These are phyloP conservation scores for Picus viridis DNA, from an alignment of 2,797 vertebrate genomes.

Conservation along the genomic window DNA sequence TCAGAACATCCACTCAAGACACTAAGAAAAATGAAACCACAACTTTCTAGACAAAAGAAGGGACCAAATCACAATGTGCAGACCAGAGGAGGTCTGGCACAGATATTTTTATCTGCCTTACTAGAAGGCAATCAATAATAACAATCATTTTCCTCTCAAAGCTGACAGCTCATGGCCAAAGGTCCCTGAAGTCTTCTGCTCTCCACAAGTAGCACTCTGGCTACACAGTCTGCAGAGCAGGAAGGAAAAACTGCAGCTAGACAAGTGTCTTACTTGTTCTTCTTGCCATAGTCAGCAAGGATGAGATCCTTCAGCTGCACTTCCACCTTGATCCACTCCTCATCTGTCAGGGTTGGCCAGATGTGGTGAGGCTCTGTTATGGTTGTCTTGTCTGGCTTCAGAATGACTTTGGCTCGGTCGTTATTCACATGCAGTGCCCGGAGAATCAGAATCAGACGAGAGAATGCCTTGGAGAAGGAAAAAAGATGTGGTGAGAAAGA, in stretches of 20 bases:
- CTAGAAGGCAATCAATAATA: neutral
- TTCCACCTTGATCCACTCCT: constrained; percentile 99
- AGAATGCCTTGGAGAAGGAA: constrained; percentile 87
- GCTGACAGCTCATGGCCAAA: neutral
- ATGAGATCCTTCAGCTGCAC: constrained; percentile 99
- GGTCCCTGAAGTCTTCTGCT: neutral
- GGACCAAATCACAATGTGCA: neutral
- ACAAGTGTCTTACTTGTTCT: constrained; percentile 92
- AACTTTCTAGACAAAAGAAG: neutral
- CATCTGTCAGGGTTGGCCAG: constrained; percentile 98
- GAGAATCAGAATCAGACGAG: constrained; percentile 96
- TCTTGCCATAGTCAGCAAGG: constrained; percentile 98
- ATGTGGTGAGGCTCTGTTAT: constrained; percentile 99
- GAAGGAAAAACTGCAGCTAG: neutral
- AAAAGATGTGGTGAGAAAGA: neutral
- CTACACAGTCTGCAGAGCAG: neutral
- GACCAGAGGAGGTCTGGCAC: neutral
- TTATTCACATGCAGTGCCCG: constrained; percentile 97
- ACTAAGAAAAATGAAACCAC: neutral
- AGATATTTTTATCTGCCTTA: neutral
- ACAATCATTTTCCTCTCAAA: neutral
- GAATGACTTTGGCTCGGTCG: constrained; percentile 96
- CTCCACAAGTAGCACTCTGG: neutral
- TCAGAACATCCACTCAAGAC: neutral
- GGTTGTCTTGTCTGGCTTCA: constrained; percentile 98